Evolutionary conservation across 1,140 invertebrate species (phyloP).

Genomic region (Venustaconcha ellipsiformis): DNA sequence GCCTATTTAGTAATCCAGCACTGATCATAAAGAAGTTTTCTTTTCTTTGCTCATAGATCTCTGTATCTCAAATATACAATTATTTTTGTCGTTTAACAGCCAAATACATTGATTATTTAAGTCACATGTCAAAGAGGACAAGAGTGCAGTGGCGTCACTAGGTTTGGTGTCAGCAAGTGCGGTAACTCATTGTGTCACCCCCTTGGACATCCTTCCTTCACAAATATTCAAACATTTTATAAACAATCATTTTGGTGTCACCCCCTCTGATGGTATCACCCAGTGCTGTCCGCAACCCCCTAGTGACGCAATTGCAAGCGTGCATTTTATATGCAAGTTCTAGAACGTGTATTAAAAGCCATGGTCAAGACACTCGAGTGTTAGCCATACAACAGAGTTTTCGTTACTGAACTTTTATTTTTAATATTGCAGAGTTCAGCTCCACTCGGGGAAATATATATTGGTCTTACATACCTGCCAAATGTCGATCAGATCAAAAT

Average conservation of each 20-base stretch:
- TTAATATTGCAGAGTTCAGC: conserved; percentile 39
- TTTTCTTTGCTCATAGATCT: no score
- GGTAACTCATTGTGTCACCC: no score
- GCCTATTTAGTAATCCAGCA: no score
- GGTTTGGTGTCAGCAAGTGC: no score
- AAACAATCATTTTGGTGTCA: no score
- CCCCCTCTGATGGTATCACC: no score
- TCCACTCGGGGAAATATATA: conserved; percentile 57
- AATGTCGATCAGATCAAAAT: conserved; percentile 62
- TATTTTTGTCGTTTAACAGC: neutral
- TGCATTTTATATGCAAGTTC: neutral
- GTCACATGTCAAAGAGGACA: neutral
- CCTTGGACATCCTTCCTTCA: no score
- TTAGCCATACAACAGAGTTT: neutral
- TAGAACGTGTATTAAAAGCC: neutral
- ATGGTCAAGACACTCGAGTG: neutral
- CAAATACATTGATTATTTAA: neutral
- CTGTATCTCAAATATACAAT: neutral
- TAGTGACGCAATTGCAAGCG: no score
- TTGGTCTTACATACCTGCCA: conserved; percentile 60
- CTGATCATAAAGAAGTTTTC: no score
- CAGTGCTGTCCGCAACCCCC: no score
- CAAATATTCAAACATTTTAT: no score
- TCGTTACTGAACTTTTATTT: neutral
- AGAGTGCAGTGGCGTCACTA: no score